A percentile compares a stretch with the other conserved stretches of the same genome.
These are phyloP conservation scores for Melanchra persicariae DNA, from an alignment of 2,888 invertebrate species.

Conservation along the genomic window DNA sequence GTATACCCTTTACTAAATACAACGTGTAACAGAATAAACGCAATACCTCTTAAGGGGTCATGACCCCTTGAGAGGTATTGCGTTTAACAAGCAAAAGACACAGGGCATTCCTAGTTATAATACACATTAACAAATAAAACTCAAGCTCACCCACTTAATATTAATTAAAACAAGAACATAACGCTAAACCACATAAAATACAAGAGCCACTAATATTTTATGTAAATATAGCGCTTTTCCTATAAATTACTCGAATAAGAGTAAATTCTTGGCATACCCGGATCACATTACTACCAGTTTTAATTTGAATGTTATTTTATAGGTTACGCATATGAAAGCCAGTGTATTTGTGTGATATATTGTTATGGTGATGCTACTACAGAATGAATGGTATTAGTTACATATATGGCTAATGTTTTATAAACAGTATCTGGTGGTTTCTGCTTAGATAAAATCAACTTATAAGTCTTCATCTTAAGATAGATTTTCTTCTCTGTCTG, in stretches of 20 bases:
- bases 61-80: no score
- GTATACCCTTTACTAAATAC: no score
- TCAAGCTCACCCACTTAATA: constrained; percentile 18
- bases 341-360: constrained; percentile 47
- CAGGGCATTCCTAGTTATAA: not conserved
- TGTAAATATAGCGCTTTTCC: constrained; percentile 58
- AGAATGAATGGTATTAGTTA: constrained; percentile 43
- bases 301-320: constrained; percentile 54
- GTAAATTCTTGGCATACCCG: constrained; percentile 63
- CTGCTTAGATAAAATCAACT: constrained; percentile 9
- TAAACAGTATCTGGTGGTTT: not conserved
- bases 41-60: no score
- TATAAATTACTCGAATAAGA: constrained; percentile 53
- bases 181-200: constrained; percentile 39
- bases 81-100: not conserved
- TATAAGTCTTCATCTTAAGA: constrained; percentile 8
- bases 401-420: constrained; percentile 21
- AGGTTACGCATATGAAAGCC: constrained; percentile 39
- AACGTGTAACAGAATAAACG: no score
- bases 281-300: constrained; percentile 65
- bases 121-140: constrained; percentile 15
- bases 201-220: constrained; percentile 54
- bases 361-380: constrained; percentile 53
- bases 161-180: constrained; percentile 51
- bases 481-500: no score